These are phyloP conservation scores for Muscicapa adusta DNA, from an alignment of 2,113 vertebrate species.

Conservation along the genomic window DNA sequence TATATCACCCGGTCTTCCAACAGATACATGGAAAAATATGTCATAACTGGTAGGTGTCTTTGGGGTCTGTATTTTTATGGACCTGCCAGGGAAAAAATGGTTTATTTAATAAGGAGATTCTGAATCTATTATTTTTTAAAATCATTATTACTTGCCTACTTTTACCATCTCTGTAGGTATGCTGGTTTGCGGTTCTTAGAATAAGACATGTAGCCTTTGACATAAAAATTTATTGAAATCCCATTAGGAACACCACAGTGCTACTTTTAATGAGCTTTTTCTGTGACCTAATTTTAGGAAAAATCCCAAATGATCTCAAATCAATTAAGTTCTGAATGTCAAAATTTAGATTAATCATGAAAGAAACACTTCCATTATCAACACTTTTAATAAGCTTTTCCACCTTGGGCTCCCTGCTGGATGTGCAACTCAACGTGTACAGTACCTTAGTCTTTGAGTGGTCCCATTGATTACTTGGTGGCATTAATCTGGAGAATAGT, in stretches of 20 bases:
- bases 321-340: constrained; percentile 48
- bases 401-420: background rate
- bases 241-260: background rate
- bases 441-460: background rate
- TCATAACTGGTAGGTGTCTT: background rate
- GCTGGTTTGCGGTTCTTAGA: background rate
- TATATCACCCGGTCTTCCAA: background rate
- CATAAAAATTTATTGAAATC: background rate
- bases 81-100: background rate
- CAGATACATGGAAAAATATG: background rate
- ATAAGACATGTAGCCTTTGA: background rate
- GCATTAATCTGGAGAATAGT: background rate
- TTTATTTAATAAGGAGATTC: background rate
- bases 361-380: background rate
- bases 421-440: rapidly evolving
- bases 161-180: background rate
- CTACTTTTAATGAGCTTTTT: background rate
- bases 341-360: constrained; percentile 5
- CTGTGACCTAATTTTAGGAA: constrained; percentile 14
- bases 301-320: constrained; percentile 23
- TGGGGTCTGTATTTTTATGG: background rate
- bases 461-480: background rate
- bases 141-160: background rate
- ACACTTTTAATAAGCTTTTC: constrained; percentile 12
- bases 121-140: background rate